A percentile compares a stretch with the other conserved stretches of the same genome.
Conservation (phyloP, 2,797 vertebrate species). For the Carcharodon carcharias region DNA sequence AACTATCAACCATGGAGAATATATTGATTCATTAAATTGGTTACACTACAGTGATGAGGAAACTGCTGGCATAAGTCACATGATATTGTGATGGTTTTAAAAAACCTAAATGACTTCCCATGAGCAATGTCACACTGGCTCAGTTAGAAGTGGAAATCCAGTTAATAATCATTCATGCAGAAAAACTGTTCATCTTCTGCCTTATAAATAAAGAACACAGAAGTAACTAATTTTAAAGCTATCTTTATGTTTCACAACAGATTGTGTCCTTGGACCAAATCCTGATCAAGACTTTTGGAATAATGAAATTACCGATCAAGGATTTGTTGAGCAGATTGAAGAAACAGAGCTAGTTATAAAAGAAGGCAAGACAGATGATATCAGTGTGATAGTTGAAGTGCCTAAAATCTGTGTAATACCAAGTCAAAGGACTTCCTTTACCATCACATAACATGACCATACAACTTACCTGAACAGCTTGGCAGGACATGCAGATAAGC, state of each 20-base stretch:
- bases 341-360: neutral
- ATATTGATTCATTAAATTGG: neutral
- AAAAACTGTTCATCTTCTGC: neutral
- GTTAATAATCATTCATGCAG: neutral
- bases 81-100: neutral
- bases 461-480: neutral
- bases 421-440: neutral
- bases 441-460: neutral
- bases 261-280: constrained; percentile 12
- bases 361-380: neutral
- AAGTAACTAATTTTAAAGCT: neutral
- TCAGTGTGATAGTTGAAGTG: neutral
- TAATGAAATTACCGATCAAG: neutral
- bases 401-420: neutral
- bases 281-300: neutral
- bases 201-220: neutral
- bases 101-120: neutral
- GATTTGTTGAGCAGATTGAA: neutral
- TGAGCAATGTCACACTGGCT: neutral
- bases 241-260: neutral
- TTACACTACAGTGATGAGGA: neutral
- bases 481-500: neutral
- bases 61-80: neutral
- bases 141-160: neutral
- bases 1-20: neutral